Conservation (phyloP, 2,113 vertebrate species). For the Carassius carassius region DNA sequence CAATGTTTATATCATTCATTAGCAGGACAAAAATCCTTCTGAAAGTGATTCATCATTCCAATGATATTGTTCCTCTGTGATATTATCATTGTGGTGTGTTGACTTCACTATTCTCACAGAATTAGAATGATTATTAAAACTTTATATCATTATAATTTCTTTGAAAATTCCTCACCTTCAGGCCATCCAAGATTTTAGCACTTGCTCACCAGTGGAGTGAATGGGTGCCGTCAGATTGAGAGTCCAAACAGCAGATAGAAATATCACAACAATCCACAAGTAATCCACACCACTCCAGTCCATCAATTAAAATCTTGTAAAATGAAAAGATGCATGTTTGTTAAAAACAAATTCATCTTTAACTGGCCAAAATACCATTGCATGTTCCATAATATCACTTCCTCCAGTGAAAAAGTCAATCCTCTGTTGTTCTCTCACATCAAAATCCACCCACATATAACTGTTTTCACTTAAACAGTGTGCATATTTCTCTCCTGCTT, state of each 20-base stretch:
- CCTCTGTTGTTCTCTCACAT: not conserved
- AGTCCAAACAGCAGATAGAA: not conserved
- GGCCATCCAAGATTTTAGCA: no score
- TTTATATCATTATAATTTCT: not conserved
- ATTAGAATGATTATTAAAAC: not conserved
- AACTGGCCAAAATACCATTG: not conserved
- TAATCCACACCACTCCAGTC: not conserved
- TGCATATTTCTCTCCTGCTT: not conserved
- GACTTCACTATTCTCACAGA: no score
- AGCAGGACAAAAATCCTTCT: not conserved
- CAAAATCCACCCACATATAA: not conserved
- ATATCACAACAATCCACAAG: not conserved
- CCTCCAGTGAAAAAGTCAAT: not conserved
- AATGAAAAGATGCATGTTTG: not conserved
- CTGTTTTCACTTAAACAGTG: not conserved
- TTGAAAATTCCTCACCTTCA: no score
- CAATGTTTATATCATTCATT: not conserved
- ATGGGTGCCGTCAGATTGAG: not conserved
- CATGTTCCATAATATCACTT: not conserved
- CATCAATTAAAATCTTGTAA: not conserved
- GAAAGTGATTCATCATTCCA: no score
- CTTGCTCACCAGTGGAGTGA: not conserved
- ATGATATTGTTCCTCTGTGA: no score
- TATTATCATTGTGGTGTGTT: no score
- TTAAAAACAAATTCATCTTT: not conserved